Evolutionary conservation across 2,888 invertebrate genomes (phyloP).

Genomic region (Druceiella hillmani): DNA sequence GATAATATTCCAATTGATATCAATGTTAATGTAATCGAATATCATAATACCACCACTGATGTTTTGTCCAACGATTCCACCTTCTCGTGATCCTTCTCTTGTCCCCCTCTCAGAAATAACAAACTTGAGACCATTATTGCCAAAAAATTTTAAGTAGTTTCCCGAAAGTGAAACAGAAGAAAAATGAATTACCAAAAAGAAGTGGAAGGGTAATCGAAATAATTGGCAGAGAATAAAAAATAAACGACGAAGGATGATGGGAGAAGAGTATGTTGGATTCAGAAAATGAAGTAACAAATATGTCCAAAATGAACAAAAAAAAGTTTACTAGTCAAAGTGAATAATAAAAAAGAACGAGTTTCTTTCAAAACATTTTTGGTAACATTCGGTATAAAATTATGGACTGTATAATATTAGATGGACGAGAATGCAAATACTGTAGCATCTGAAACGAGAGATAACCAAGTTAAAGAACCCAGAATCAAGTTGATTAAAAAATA

Average conservation of each 20-base stretch:
- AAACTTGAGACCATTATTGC: conserved; percentile 13
- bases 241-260: conserved; percentile 15
- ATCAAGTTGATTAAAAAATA: conserved; percentile 10
- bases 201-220: conserved; percentile 8
- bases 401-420: conserved; percentile 25
- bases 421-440: too few species aligned
- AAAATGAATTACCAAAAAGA: conserved; percentile 6
- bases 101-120: conserved; percentile 12
- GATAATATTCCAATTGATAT: too few species aligned
- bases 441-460: too few species aligned
- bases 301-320: too few species aligned
- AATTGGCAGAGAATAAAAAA: conserved; percentile 14
- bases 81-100: conserved; percentile 7
- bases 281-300: too few species aligned
- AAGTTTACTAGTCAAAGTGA: conserved; percentile 21
- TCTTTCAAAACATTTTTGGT: conserved; percentile 14
- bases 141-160: conserved; percentile 13
- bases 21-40: too few species aligned
- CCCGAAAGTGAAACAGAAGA: conserved; percentile 15
- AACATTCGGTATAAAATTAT: conserved; percentile 21
- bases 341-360: conserved; percentile 21
- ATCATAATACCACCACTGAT: conserved; percentile 8
- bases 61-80: conserved; percentile 9
- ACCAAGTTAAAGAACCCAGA: conserved; percentile 4
- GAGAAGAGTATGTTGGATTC: conserved; percentile 16